Conservation (phyloP, 2,888 invertebrate species). For the Caenorhabditis sp. region DNA sequence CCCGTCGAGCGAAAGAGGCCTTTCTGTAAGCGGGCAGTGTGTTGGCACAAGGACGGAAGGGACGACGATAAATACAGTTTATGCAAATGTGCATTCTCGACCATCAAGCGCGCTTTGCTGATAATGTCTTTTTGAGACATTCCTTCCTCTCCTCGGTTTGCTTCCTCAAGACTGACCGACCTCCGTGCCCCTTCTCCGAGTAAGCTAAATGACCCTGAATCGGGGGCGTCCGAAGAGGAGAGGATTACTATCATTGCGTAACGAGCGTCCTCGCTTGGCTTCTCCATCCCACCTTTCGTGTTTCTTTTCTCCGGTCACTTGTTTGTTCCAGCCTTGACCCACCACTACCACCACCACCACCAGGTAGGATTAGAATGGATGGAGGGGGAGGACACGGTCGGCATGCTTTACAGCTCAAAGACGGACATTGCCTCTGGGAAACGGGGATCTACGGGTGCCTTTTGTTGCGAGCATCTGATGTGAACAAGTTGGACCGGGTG, state of each 20-base stretch:
- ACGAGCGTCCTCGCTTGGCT: conserved; percentile 34
- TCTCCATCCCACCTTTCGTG: conserved; percentile 10
- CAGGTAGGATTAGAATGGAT: too few species aligned
- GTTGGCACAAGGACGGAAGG: not conserved
- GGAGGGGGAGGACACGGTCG: too few species aligned
- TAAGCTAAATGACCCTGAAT: conserved; percentile 28
- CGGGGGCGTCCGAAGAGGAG: conserved; percentile 16
- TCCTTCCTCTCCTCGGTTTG: not conserved
- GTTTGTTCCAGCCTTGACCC: conserved; percentile 4
- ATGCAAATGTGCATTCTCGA: too few species aligned
- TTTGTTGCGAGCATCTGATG: too few species aligned
- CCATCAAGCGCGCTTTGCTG: too few species aligned
- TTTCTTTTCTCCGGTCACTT: not conserved
- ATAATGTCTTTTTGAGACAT: not conserved
- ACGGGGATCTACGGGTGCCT: too few species aligned
- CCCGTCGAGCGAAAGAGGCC: not conserved
- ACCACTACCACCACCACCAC: too few species aligned
- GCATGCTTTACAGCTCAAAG: too few species aligned
- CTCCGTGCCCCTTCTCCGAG: not conserved
- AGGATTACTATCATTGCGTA: conserved; percentile 54
- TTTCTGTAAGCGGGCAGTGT: not conserved
- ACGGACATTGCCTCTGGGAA: too few species aligned
- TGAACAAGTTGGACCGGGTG: too few species aligned
- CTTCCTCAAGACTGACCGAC: too few species aligned
- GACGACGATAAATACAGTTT: too few species aligned